Conservation (phyloP, 2,888 invertebrate species). For the Torymus aiolomorphi region DNA sequence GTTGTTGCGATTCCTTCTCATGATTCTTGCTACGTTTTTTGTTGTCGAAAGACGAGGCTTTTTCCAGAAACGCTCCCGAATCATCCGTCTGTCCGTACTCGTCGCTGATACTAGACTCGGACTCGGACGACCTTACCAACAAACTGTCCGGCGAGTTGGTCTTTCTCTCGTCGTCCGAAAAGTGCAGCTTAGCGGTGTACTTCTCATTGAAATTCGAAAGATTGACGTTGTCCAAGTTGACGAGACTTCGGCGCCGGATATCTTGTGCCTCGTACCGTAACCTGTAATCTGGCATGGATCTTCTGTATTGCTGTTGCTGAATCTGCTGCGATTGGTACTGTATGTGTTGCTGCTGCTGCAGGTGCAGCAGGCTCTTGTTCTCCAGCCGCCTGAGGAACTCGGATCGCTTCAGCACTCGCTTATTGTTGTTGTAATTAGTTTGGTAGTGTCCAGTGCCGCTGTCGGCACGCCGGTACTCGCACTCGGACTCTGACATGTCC, state of each 20-base stretch:
- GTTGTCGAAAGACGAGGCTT: slow-evolving; percentile 73
- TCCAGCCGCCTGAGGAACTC: slow-evolving; percentile 70
- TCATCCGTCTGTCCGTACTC: slow-evolving; percentile 77
- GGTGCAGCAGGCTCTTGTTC: slow-evolving; percentile 60
- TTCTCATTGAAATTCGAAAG: slow-evolving; percentile 41
- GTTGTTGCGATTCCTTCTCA: slow-evolving; percentile 69
- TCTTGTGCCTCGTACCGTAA: slow-evolving; percentile 68
- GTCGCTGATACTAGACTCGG: slow-evolving; percentile 68
- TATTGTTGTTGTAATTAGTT: slow-evolving; percentile 58
- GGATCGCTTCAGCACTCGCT: slow-evolving; percentile 68
- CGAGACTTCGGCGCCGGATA: slow-evolving; percentile 58
- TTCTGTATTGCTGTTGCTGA: slow-evolving; percentile 49
- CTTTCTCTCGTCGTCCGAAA: slow-evolving; percentile 73
- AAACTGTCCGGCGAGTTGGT: slow-evolving; percentile 75
- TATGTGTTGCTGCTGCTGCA: slow-evolving; percentile 48
- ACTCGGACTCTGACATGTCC: slow-evolving; percentile 72
- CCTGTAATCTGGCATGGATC: slow-evolving; percentile 63
- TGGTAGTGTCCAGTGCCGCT: slow-evolving; percentile 52
- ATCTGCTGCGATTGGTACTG: slow-evolving; percentile 48
- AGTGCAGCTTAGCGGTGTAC: slow-evolving; percentile 43
- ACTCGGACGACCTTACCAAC: slow-evolving; percentile 73
- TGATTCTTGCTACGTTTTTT: slow-evolving; percentile 66
- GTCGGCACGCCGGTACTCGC: slow-evolving; percentile 67
- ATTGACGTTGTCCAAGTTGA: slow-evolving; percentile 57
- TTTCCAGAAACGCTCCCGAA: slow-evolving; percentile 75